Conservation (phyloP, 2,888 invertebrate species). For the Drosophila monieri region DNA sequence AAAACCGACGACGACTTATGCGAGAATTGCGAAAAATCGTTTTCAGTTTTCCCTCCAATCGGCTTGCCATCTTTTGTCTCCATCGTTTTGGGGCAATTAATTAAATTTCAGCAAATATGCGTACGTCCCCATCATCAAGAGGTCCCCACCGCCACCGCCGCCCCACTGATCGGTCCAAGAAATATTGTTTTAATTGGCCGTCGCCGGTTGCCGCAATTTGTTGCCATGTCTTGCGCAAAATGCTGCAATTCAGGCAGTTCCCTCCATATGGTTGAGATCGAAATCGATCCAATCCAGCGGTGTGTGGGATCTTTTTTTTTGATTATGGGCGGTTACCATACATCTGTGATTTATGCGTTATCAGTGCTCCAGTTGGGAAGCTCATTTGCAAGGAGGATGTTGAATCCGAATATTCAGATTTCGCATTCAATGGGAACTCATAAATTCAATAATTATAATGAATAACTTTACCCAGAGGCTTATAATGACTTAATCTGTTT, state of each 20-base stretch:
- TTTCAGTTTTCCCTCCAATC: slow-evolving; percentile 51
- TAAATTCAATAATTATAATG: neutral
- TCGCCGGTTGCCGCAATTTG: slow-evolving; percentile 51
- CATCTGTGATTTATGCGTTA: slow-evolving; percentile 21
- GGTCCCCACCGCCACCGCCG: slow-evolving; percentile 15
- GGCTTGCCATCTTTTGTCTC: slow-evolving; percentile 46
- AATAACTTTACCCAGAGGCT: neutral
- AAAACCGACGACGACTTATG: slow-evolving; percentile 19
- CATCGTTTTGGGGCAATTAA: slow-evolving; percentile 73
- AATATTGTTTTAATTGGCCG: slow-evolving; percentile 65
- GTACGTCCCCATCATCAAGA: slow-evolving; percentile 46
- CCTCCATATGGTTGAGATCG: slow-evolving; percentile 16
- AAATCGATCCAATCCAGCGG: slow-evolving; percentile 22
- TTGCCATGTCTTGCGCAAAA: slow-evolving; percentile 58
- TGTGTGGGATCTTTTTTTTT: slow-evolving; percentile 28
- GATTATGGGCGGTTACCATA: slow-evolving; percentile 25
- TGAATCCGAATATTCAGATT: slow-evolving; percentile 19
- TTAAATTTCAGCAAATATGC: slow-evolving; percentile 72
- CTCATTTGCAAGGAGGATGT: slow-evolving; percentile 7
- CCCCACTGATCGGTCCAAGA: slow-evolving; percentile 16
- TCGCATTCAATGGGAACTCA: neutral
- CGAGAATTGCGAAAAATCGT: slow-evolving; percentile 64
- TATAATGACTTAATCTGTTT: neutral
- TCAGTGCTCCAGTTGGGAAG: slow-evolving; percentile 33
- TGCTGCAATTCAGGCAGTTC: slow-evolving; percentile 28